Evolutionary conservation across 2,113 vertebrate genomes (phyloP).

Genomic region (Tychaedon coryphoeus): DNA sequence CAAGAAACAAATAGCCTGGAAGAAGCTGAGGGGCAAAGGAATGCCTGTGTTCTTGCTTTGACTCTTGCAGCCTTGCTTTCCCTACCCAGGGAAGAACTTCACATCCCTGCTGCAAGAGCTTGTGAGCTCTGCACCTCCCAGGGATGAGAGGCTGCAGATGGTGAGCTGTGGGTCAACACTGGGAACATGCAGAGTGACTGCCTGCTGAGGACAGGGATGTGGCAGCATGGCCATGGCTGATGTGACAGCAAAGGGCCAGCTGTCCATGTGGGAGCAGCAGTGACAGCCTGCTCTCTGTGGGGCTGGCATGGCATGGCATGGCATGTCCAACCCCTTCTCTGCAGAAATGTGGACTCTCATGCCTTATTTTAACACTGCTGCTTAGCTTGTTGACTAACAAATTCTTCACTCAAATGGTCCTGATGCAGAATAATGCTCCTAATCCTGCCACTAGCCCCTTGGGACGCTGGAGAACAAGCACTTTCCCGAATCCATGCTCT

Average conservation of each 20-base stretch:
- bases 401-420: background rate
- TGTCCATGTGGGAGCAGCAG: background rate
- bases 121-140: accelerated
- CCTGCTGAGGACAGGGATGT: background rate
- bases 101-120: background rate
- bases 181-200: background rate
- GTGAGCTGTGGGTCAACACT: background rate
- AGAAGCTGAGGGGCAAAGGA: background rate
- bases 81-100: background rate
- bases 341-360: background rate
- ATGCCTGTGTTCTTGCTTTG: background rate
- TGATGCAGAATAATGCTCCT: background rate
- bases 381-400: background rate
- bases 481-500: background rate
- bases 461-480: background rate
- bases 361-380: background rate
- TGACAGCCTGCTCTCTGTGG: background rate
- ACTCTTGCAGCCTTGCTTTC: conserved; percentile 12
- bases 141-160: background rate
- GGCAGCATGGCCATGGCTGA: background rate
- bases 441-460: background rate
- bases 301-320: background rate
- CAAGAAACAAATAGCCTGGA: conserved; percentile 22
- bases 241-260: background rate
- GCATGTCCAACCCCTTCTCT: background rate